A percentile compares a stretch with the other conserved stretches of the same genome.
These are phyloP conservation scores for Hydropotes inermis DNA, from an alignment of 2,113 vertebrate genomes.

Conservation along the genomic window DNA sequence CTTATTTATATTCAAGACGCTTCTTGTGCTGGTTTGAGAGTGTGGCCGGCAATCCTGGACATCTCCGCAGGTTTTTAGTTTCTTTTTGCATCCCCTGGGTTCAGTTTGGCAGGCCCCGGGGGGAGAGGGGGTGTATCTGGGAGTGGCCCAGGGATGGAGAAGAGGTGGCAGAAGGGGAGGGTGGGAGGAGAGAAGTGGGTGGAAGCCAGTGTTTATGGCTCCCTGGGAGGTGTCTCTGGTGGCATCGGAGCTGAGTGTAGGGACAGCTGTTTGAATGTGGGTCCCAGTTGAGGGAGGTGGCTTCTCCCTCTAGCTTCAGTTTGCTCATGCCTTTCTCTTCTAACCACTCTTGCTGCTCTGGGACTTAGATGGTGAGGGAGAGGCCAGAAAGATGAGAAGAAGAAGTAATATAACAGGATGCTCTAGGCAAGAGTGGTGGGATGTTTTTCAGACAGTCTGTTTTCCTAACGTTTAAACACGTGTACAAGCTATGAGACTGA, in stretches of 20 bases:
- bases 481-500: not conserved
- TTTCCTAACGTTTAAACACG: not conserved
- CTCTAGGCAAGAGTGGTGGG: not conserved
- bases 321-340: not conserved
- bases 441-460: not conserved
- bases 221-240: not conserved
- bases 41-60: constrained; percentile 52
- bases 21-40: constrained; percentile 70
- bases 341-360: not conserved
- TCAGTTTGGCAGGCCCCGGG: not conserved
- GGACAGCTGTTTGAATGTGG: not conserved
- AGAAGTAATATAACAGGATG: too few species aligned
- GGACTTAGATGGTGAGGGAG: not conserved
- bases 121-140: not conserved
- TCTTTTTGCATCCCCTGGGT: constrained; percentile 14
- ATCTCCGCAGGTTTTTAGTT: constrained; percentile 60
- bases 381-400: not conserved
- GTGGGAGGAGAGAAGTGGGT: not conserved
- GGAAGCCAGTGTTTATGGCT: not conserved
- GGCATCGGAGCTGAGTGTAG: not conserved
- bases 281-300: not conserved
- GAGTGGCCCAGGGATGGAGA: not conserved
- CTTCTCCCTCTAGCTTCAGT: not conserved
- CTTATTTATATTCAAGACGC: constrained; percentile 85
- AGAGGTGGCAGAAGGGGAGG: not conserved